These are phyloP conservation scores for Nomada goodeniana DNA, from an alignment of 2,888 invertebrate genomes.

Conservation along the genomic window DNA sequence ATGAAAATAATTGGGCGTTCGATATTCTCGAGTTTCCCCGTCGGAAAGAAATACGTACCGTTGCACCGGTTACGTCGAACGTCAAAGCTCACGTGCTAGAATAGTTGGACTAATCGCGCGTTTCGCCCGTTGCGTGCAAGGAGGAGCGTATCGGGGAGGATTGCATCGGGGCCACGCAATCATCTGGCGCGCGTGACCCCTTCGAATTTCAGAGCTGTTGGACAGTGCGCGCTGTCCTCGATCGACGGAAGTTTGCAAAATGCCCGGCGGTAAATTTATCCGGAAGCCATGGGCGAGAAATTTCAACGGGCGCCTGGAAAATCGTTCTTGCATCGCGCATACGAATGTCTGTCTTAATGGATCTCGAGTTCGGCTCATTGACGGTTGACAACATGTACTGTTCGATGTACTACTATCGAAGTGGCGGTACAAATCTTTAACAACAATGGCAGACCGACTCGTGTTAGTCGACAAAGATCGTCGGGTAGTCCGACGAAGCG, in stretches of 20 bases:
- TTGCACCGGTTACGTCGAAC: constrained; percentile 6
- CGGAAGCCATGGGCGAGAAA: neutral
- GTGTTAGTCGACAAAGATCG: no score
- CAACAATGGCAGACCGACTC: no score
- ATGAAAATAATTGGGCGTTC: neutral
- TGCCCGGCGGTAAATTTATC: neutral
- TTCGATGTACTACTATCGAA: no score
- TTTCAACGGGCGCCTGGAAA: neutral
- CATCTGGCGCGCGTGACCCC: constrained; percentile 30
- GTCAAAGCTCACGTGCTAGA: constrained; percentile 1
- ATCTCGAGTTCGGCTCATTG: neutral
- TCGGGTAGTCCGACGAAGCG: neutral
- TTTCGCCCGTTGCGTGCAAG: neutral
- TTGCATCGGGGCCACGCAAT: constrained; percentile 20
- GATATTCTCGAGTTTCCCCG: neutral
- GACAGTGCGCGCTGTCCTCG: neutral
- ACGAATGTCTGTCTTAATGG: neutral
- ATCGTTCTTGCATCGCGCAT: neutral
- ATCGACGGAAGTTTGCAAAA: constrained; percentile 33
- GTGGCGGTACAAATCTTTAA: no score
- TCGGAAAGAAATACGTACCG: neutral
- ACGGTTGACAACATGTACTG: no score
- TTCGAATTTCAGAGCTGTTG: constrained; percentile 16
- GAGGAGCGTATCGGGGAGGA: constrained; percentile 6
- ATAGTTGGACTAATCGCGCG: constrained; percentile 16